phyloP scores from a whole-genome alignment of 2,113 vertebrate genomes.

The Anguilla japonica region DNA sequence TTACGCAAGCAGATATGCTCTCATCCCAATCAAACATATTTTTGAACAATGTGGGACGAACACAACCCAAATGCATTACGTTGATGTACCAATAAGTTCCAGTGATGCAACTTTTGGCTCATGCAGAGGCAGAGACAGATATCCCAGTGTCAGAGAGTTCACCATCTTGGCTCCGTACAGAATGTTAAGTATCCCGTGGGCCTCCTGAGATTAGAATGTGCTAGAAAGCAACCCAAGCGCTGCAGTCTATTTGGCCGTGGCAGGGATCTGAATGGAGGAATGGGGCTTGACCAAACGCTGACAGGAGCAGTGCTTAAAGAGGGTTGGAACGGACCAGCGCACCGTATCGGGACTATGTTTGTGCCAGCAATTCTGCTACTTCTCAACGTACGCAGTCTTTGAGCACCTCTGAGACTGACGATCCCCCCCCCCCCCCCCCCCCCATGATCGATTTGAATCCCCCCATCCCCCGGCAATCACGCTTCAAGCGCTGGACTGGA shows the following conservation, averaged over 20 bases:
- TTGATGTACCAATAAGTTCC: background rate
- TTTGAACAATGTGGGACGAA: too few relatives aligned
- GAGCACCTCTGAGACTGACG: too few relatives aligned
- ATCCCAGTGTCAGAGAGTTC: background rate
- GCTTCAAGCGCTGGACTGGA: too few relatives aligned
- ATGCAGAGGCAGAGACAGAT: background rate
- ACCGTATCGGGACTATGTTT: too few relatives aligned
- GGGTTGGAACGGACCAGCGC: too few relatives aligned
- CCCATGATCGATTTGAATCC: too few relatives aligned
- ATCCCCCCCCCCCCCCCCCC: too few relatives aligned
- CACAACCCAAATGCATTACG: background rate
- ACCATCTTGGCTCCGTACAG: background rate
- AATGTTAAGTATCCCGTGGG: background rate
- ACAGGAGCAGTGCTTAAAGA: constrained; percentile 8
- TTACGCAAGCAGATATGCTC: too few relatives aligned
- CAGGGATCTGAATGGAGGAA: constrained; percentile 57
- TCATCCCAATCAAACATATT: too few relatives aligned
- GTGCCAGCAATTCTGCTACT: too few relatives aligned
- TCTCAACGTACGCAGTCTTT: too few relatives aligned
- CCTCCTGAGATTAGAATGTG: background rate
- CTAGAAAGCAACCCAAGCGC: background rate
- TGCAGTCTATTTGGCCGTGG: constrained; percentile 62
- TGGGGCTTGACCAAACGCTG: constrained; percentile 63
- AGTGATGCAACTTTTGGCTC: background rate
- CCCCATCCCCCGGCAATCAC: too few relatives aligned